Evolutionary conservation across 2,888 invertebrate species (phyloP).

Genomic region (Oasisia sp.): DNA sequence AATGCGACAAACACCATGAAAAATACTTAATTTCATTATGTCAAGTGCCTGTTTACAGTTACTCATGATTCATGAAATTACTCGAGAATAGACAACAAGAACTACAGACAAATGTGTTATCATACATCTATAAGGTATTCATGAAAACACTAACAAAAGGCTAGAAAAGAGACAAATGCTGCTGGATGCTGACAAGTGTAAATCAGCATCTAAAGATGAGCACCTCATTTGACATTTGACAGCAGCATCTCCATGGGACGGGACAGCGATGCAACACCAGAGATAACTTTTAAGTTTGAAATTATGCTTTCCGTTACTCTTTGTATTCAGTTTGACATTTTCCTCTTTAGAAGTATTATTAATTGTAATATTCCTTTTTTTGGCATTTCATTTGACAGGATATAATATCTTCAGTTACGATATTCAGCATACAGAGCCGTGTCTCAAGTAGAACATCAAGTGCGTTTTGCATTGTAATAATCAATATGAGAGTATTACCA

Average conservation of each 20-base stretch:
- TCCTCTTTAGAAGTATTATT: not conserved
- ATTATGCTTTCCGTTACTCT: conserved; percentile 17
- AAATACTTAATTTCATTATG: not conserved
- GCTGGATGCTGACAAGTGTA: no score
- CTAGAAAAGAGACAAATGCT: no score
- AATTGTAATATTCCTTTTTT: not conserved
- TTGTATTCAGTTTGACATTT: not conserved
- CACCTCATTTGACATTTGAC: no score
- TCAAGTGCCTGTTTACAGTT: not conserved
- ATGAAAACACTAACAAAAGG: no score
- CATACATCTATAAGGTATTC: no score
- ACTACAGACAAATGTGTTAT: no score
- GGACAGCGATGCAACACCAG: no score
- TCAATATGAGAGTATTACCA: not conserved
- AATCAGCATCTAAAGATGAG: no score
- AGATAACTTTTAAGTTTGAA: no score
- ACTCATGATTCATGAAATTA: not conserved
- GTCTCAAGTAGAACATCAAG: not conserved
- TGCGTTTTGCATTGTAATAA: conserved; percentile 14
- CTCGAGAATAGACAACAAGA: no score
- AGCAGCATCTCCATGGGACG: no score
- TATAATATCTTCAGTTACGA: not conserved
- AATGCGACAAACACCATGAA: conserved; percentile 14
- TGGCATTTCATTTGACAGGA: not conserved
- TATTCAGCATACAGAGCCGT: not conserved